These are phyloP conservation scores for Daktulosphaira vitifoliae DNA, from an alignment of 1,140 invertebrate species.

Conservation along the genomic window DNA sequence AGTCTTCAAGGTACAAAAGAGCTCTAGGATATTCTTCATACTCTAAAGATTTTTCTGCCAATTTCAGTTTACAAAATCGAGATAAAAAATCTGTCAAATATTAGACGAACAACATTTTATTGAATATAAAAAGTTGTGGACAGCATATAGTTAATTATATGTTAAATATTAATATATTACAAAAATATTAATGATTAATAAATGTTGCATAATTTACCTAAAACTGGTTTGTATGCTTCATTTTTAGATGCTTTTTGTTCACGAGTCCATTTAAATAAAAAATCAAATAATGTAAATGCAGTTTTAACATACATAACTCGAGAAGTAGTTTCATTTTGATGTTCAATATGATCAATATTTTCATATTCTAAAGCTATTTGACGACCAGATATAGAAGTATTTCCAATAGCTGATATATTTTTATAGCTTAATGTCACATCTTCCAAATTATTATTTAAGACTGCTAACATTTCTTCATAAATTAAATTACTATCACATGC, in stretches of 20 bases:
- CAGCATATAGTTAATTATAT: too few relatives aligned
- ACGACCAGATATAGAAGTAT: not conserved
- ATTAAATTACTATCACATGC: slow-evolving; percentile 27
- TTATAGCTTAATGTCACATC: not conserved
- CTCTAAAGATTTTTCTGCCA: slow-evolving; percentile 60
- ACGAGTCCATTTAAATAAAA: slow-evolving; percentile 56
- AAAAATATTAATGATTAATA: not conserved
- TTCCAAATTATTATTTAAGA: slow-evolving; percentile 17
- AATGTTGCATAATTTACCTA: not conserved
- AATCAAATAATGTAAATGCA: slow-evolving; percentile 58
- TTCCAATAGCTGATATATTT: slow-evolving; percentile 1
- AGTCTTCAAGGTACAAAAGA: slow-evolving; percentile 62
- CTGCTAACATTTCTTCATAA: slow-evolving; percentile 30
- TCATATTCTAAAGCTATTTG: slow-evolving; percentile 27
- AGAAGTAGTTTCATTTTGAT: slow-evolving; percentile 20
- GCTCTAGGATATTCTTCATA: slow-evolving; percentile 64
- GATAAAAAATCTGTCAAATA: slow-evolving; percentile 47
- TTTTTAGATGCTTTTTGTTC: slow-evolving; percentile 29
- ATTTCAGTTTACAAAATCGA: slow-evolving; percentile 55
- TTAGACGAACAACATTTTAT: slow-evolving; percentile 36
- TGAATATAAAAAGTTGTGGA: not conserved
- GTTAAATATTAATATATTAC: too few relatives aligned
- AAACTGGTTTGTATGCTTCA: not conserved
- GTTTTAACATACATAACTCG: slow-evolving; percentile 50
- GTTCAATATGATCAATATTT: slow-evolving; percentile 6